phyloP scores from a whole-genome alignment of 2,113 vertebrate species.

The Xenopus laevis region DNA sequence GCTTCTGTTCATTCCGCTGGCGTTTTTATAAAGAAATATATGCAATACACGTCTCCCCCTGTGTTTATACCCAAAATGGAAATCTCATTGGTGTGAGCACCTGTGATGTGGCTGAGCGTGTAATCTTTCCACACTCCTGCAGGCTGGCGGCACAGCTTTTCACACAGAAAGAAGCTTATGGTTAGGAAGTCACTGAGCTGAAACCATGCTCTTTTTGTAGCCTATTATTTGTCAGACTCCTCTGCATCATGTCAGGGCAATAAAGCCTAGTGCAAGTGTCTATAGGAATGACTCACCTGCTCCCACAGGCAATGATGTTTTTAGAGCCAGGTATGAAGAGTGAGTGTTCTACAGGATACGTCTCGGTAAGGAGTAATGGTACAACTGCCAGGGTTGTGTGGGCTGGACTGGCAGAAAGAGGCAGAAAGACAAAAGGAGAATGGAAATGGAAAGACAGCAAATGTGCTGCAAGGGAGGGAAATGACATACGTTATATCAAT shows the following conservation, averaged over 20 bases:
- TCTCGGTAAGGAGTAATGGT: neutral
- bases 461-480: too few relatives aligned
- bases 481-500: too few relatives aligned
- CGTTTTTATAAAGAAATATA: too few relatives aligned
- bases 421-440: too few relatives aligned
- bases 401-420: too few relatives aligned
- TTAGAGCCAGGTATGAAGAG: neutral
- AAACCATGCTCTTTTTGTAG: neutral
- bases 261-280: neutral
- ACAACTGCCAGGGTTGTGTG: too few relatives aligned
- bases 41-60: neutral
- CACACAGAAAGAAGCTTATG: neutral
- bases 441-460: too few relatives aligned
- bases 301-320: neutral
- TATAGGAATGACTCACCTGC: neutral
- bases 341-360: neutral
- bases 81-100: neutral
- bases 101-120: neutral
- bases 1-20: too few relatives aligned
- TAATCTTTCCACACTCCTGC: neutral
- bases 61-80: neutral
- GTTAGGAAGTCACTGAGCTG: neutral
- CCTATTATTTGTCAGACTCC: conserved; percentile 2
- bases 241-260: neutral
- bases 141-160: neutral